These are phyloP conservation scores for Penaeus chinensis DNA, from an alignment of 1,140 invertebrate genomes.

Conservation along the genomic window DNA sequence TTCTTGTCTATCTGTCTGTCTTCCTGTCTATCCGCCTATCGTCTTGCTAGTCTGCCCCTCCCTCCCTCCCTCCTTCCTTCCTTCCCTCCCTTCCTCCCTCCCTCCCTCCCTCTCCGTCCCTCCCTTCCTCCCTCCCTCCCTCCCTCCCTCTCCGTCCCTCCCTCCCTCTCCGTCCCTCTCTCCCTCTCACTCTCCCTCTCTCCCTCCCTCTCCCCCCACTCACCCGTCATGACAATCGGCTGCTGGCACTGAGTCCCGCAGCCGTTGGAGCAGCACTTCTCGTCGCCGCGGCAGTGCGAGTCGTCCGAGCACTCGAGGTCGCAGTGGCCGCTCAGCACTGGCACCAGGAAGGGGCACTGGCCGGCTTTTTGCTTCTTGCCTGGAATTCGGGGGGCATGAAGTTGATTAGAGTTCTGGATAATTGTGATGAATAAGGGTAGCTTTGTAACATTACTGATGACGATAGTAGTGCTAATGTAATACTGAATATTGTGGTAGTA, in stretches of 20 bases:
- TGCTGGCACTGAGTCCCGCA: constrained; percentile 84
- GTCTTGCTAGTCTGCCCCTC: background rate
- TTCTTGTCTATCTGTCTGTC: too few species aligned
- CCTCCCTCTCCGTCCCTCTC: background rate
- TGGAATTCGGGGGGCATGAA: background rate
- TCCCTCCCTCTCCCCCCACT: background rate
- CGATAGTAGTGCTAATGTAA: too few species aligned
- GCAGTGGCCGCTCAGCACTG: constrained; percentile 74
- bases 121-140: background rate
- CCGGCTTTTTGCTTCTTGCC: constrained; percentile 73
- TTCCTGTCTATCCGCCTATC: too few species aligned
- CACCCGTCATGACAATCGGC: constrained; percentile 77
- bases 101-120: background rate
- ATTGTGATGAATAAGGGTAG: too few species aligned
- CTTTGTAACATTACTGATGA: too few species aligned
- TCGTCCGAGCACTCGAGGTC: constrained; percentile 83
- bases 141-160: background rate
- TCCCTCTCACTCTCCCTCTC: background rate
- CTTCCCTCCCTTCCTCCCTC: background rate
- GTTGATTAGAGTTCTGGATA: too few species aligned
- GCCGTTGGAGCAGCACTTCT: constrained; percentile 86
- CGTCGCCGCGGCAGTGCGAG: constrained; percentile 76
- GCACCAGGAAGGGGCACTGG: constrained; percentile 85
- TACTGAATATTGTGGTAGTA: too few species aligned
- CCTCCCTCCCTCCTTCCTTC: background rate